Evolutionary conservation across 2,113 vertebrate genomes (phyloP).

Genomic region (Perca schrenkii): DNA sequence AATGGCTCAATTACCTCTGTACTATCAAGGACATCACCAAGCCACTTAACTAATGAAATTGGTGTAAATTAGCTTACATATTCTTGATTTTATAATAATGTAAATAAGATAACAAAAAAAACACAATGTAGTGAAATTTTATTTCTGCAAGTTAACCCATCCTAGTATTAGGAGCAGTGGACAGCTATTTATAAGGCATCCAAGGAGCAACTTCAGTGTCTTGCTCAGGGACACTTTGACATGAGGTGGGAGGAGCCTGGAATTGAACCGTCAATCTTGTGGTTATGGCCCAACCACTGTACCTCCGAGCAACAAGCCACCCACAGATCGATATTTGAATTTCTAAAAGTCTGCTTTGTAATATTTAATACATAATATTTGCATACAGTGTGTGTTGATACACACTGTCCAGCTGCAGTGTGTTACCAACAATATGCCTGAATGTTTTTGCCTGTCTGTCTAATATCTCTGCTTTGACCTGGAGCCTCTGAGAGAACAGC

Average conservation of each 20-base stretch:
- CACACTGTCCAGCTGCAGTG: background rate
- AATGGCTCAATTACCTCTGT: background rate
- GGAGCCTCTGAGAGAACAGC: constrained; percentile 8
- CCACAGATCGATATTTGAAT: background rate
- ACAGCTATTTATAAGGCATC: no score
- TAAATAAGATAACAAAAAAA: background rate
- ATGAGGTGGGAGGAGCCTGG: no score
- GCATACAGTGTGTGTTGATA: background rate
- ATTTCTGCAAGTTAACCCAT: no score
- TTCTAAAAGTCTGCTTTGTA: background rate
- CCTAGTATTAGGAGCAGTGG: no score
- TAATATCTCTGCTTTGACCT: constrained; percentile 23
- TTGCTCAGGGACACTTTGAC: no score
- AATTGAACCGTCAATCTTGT: no score
- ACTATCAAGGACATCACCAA: background rate
- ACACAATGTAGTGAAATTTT: no score
- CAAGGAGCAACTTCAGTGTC: no score
- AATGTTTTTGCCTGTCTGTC: constrained; percentile 10
- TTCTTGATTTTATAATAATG: background rate
- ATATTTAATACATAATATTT: background rate
- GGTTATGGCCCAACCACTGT: no score
- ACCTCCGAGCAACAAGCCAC: no score
- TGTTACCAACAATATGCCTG: background rate
- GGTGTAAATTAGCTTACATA: background rate
- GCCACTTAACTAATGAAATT: background rate